Percentiles rank a stretch among this genome's conserved stretches.
Conservation (phyloP, 1,140 invertebrate genomes). For the Asbolus verrucosus region DNA sequence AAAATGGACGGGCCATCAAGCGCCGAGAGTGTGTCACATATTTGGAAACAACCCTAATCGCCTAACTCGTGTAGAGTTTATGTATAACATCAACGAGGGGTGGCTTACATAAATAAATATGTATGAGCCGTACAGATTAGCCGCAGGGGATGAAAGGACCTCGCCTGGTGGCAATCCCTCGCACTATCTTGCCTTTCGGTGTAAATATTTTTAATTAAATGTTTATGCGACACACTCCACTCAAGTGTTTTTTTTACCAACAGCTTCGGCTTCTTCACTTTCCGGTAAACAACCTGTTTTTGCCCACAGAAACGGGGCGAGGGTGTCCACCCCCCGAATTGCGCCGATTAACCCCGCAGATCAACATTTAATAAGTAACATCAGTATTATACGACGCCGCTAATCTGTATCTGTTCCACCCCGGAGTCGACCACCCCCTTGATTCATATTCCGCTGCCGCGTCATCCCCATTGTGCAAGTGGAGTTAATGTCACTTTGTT, state of each 20-base stretch:
- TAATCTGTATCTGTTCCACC: conserved; percentile 40
- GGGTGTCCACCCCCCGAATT: conserved; percentile 47
- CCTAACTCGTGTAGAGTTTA: conserved; percentile 48
- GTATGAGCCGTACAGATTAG: conserved; percentile 51
- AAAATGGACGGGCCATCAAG: conserved; percentile 6
- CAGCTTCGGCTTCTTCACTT: too few relatives aligned
- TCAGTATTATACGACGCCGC: conserved; percentile 44
- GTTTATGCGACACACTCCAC: conserved; percentile 25
- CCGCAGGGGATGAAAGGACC: conserved; percentile 48
- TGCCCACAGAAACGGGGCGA: too few relatives aligned
- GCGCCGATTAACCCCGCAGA: conserved; percentile 46
- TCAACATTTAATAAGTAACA: conserved; percentile 52
- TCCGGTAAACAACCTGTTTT: neutral
- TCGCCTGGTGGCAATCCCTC: conserved; percentile 33
- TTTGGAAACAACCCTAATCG: conserved; percentile 47
- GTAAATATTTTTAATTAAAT: conserved; percentile 40
- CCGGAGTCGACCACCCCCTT: conserved; percentile 35
- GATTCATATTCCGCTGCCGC: conserved; percentile 41
- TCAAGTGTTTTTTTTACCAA: neutral
- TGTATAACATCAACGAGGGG: conserved; percentile 50
- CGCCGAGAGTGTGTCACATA: conserved; percentile 42
- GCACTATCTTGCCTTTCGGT: conserved; percentile 32
- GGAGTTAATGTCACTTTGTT: conserved; percentile 46
- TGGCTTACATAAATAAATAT: conserved; percentile 53
- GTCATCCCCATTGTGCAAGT: conserved; percentile 44